Conservation (phyloP, 2,888 invertebrate species). For the Hypena proboscidalis region DNA sequence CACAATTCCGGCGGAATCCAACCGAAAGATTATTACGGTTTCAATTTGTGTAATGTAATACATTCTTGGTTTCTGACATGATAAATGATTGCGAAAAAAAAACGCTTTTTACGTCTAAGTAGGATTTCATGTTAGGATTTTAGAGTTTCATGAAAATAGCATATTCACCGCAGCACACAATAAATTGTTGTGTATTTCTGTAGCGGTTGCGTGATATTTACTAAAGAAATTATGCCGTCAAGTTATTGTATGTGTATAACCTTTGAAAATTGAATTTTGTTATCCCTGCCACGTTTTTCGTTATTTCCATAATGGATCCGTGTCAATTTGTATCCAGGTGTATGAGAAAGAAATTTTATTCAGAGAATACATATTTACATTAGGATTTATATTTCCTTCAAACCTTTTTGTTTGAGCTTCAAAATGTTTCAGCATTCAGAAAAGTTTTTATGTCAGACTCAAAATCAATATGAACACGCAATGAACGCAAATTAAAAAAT, state of each 20-base stretch:
- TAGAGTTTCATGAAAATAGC: slow-evolving; percentile 12
- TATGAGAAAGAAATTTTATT: too few species aligned
- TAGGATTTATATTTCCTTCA: too few species aligned
- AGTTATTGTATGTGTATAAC: slow-evolving; percentile 6
- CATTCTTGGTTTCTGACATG: slow-evolving; percentile 31
- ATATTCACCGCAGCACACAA: slow-evolving; percentile 5
- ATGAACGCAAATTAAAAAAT: too few species aligned
- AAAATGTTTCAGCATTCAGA: too few species aligned
- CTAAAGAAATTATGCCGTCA: slow-evolving; percentile 5
- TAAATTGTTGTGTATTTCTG: slow-evolving; percentile 16
- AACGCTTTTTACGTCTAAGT: slow-evolving; percentile 26
- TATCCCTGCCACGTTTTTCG: slow-evolving; percentile 3
- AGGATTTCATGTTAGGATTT: slow-evolving; percentile 30
- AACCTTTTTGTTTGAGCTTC: too few species aligned
- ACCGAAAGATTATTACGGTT: slow-evolving; percentile 38
- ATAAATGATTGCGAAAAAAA: slow-evolving; percentile 38
- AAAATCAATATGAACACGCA: too few species aligned
- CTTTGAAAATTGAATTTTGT: slow-evolving; percentile 14
- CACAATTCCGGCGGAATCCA: slow-evolving; percentile 28
- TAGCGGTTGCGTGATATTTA: background rate
- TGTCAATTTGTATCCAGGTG: too few species aligned
- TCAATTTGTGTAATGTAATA: slow-evolving; percentile 44
- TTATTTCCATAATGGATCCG: background rate
- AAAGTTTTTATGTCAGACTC: too few species aligned
- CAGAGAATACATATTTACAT: too few species aligned